Percentiles rank a stretch among this genome's conserved stretches.
These are phyloP conservation scores for Neodiprion pinetum DNA, from an alignment of 1,140 invertebrate genomes.

Conservation along the genomic window DNA sequence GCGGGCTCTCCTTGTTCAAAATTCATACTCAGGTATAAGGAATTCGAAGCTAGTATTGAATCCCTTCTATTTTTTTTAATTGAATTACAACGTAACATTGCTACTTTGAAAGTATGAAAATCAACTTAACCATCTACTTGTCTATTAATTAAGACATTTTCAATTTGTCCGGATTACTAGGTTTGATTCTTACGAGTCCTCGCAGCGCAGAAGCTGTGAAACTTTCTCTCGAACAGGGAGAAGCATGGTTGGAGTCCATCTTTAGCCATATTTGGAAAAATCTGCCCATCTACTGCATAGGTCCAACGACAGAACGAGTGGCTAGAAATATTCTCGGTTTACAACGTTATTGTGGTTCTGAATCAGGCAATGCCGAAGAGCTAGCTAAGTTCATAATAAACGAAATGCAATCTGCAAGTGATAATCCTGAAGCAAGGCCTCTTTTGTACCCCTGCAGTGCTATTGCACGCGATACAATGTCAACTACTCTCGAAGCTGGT, in stretches of 20 bases:
- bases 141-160: slow-evolving; percentile 16
- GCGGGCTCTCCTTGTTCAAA: slow-evolving; percentile 32
- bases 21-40: slow-evolving; percentile 49
- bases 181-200: slow-evolving; percentile 55
- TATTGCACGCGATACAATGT: slow-evolving; percentile 53
- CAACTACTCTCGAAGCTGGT: slow-evolving; percentile 38
- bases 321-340: slow-evolving; percentile 41
- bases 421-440: slow-evolving; percentile 29
- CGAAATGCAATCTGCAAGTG: slow-evolving; percentile 13
- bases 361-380: slow-evolving; percentile 51
- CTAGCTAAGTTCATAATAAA: slow-evolving; percentile 47
- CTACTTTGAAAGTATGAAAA: not conserved
- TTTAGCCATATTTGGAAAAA: slow-evolving; percentile 40
- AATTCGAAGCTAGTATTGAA: slow-evolving; percentile 12
- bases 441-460: slow-evolving; percentile 55
- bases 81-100: slow-evolving; percentile 7
- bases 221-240: slow-evolving; percentile 22
- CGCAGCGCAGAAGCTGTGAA: slow-evolving; percentile 50
- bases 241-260: slow-evolving; percentile 24
- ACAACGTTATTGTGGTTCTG: slow-evolving; percentile 43
- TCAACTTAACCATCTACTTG: not conserved
- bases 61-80: slow-evolving; percentile 9
- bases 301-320: slow-evolving; percentile 47
- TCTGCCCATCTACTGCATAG: slow-evolving; percentile 50
- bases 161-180: slow-evolving; percentile 29